Base-by-base conservation (phyloP, 2,113 vertebrate genomes). In the Lophotis ruficrista region DNA sequence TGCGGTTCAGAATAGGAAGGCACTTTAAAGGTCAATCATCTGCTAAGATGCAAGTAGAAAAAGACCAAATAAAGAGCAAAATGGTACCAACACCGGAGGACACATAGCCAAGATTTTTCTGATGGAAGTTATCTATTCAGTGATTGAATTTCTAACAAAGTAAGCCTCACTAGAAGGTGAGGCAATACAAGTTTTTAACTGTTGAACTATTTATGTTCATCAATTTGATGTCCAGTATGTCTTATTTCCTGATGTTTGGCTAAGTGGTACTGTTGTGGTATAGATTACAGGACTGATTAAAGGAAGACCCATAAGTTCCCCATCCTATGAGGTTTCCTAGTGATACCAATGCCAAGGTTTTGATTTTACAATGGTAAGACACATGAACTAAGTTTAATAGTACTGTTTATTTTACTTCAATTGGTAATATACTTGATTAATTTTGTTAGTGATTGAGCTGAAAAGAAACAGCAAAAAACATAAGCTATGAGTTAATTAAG, bases 401-500 rank as follows among this genome's bases (percentile, higher is more conserved):
- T 13, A 43, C 20, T 41, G 22, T 6, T 62, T 70, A 38, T 88
- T 72, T 81, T 60, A 70, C n/a, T 66, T 47, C 19, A 28, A 3
- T 8, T 87, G 6, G 2, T 51, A 75, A 60, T 35, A 38, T 28
- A 51, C 3, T 70, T 72, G 19, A 62, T 70, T 56, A 38, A 54
- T 82, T 77, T 62, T 15, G 10, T 51, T 60, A 68, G 51, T 30
- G 51, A 45, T 22, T 61, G 33, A 76, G 27, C 20, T 61, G n/a
- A 76, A 80, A 89, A 82, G 22, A 62, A 78, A 33, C 13, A 60
- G 7, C 12, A 60, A 75, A 88, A 71, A 57, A 12, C 6, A 43
- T 66, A 45, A 72, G 6, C 15, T 83, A 35, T 33, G 30, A 85
- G 73, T 72, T 89, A 92, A 91, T 87, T 89, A 84, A 51, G 21